These are phyloP conservation scores for Nasonia oneida DNA, from an alignment of 2,888 invertebrate species.

Conservation along the genomic window DNA sequence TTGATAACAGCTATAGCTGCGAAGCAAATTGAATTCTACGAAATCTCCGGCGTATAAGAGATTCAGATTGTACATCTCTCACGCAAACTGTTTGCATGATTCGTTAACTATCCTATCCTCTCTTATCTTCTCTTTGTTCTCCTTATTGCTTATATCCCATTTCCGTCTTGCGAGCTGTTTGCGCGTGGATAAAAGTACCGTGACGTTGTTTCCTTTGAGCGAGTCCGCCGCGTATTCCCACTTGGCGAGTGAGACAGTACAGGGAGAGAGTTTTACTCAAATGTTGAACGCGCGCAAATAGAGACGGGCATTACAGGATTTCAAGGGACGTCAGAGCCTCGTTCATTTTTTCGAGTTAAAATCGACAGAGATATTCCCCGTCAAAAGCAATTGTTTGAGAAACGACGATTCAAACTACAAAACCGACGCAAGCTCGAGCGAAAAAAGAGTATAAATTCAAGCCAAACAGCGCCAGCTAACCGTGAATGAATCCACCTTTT, in stretches of 20 bases:
- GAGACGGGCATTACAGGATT: not conserved
- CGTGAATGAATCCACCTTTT: slow-evolving; percentile 5
- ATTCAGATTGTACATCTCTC: not conserved
- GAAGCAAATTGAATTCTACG: not conserved
- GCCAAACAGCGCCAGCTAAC: too few species aligned
- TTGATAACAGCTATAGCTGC: not conserved
- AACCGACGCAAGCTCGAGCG: too few species aligned
- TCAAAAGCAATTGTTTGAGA: too few species aligned
- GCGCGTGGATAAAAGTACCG: not conserved
- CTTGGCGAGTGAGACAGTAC: not conserved
- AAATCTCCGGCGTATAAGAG: not conserved
- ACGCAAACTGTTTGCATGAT: not conserved
- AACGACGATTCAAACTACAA: too few species aligned
- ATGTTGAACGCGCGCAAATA: not conserved
- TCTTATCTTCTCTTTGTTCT: not conserved
- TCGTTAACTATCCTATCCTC: not conserved
- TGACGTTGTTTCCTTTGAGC: not conserved
- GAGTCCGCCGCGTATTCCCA: not conserved
- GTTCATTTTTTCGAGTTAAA: not conserved
- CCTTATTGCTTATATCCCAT: not conserved
- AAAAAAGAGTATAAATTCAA: too few species aligned
- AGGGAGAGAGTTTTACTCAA: not conserved
- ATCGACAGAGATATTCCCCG: too few species aligned
- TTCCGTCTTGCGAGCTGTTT: not conserved
- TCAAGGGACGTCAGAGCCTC: not conserved